A percentile compares a stretch with the other conserved stretches of the same genome.
Conservation (phyloP, 2,113 vertebrate species). For the Eonycteris spelaea region DNA sequence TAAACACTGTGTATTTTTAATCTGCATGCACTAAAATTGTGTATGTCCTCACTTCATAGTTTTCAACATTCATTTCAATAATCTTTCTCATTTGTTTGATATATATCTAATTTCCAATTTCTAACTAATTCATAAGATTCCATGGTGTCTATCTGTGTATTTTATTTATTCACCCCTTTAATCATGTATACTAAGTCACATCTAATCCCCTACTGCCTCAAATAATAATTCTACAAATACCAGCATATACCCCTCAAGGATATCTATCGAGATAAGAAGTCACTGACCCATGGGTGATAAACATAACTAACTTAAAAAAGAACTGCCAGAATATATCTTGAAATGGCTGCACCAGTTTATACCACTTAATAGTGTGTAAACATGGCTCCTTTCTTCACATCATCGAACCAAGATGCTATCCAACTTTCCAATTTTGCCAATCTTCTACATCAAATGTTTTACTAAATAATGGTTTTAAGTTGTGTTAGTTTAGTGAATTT, state of each 20-base stretch:
- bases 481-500: not conserved
- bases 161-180: not conserved
- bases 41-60: not conserved
- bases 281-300: not conserved
- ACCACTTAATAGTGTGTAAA: not conserved
- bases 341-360: not conserved
- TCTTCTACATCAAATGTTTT: not conserved
- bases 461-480: not conserved
- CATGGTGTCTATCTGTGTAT: not conserved
- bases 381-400: not conserved
- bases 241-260: not conserved
- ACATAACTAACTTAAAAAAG: not conserved
- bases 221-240: not conserved
- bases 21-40: not conserved
- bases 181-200: not conserved
- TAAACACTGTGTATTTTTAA: not conserved
- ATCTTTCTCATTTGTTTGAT: not conserved
- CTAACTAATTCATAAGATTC: constrained; percentile 11
- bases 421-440: not conserved
- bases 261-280: not conserved
- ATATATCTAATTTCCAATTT: not conserved
- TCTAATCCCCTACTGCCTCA: not conserved
- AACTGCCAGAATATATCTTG: not conserved
- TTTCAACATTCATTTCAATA: not conserved
- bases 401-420: not conserved